Conservation (phyloP, 2,797 vertebrate genomes). For the Spea hammondii region DNA sequence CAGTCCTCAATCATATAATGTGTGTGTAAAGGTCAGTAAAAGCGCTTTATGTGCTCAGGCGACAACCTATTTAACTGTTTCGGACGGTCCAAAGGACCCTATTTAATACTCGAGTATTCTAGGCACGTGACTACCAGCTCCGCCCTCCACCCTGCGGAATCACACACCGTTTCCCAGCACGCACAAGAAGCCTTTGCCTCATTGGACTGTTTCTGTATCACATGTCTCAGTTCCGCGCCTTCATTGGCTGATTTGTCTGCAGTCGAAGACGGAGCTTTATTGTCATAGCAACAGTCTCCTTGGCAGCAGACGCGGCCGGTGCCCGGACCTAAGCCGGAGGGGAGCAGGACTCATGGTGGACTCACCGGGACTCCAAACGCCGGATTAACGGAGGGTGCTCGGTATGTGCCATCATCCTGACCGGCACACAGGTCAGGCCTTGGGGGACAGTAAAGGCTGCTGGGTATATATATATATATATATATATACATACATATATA, state of each 20-base stretch:
- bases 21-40: no score
- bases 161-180: background rate
- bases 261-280: background rate
- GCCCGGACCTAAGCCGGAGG: background rate
- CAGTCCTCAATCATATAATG: no score
- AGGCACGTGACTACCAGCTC: no score
- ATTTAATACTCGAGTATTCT: no score
- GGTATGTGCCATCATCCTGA: background rate
- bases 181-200: background rate
- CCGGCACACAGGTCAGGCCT: no score
- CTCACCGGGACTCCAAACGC: background rate
- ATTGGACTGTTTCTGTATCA: background rate
- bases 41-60: no score
- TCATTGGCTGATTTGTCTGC: background rate
- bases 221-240: background rate
- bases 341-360: background rate
- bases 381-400: background rate
- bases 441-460: background rate
- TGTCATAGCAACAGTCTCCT: conserved; percentile 20
- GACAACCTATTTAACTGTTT: no score
- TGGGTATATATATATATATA: background rate
- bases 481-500: background rate
- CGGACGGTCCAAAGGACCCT: no score
- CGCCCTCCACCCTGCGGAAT: no score
- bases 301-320: conserved; percentile 28